Evolutionary conservation across 64 coral and sea anemone species (phyloP), one percentile per base, ranked within the genome.

Genomic region (Dendronephthya gigantea): DNA sequence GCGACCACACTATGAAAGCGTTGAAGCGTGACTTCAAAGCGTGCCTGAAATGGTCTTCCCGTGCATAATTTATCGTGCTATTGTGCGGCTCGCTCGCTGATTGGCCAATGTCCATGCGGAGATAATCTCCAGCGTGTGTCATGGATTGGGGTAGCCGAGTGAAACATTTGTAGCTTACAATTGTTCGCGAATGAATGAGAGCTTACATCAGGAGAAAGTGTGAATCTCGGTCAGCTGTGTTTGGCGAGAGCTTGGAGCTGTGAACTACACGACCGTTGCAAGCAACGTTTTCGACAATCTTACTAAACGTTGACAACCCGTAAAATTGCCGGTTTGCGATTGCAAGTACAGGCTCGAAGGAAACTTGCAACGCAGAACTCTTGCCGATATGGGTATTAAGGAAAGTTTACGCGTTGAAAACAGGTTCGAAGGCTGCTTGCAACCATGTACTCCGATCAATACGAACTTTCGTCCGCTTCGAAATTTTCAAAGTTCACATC

Each of bases 401-500:
- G 55, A 62, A 62, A 62, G 25, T 62, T 5, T 62, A 62, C 19
- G 19, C 19, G 19, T 62, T 12, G 55, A 62, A 5, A 62, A 62
- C 55, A 13, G 55, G 25, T 62, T 62, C 25, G 55, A 62, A 62
- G 55, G 7, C 25, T 19, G 1, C 55, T 5, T 62, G 55, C 55
- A 62, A 6, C 19, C 55, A 19, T 62, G 25, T 22, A 62, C 55
- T 0, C 55, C 25, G 8, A 15, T 62, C 17, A 19, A 62, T 62
- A 62, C 3, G 25, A 62, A 62, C 25, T 62, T 62, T 22, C 55
- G 55, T 7, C 19, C 55, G 16, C 25, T 62, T 7, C 55, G 55
- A 62, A 62, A 62, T 62, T 27, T 62, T n/a, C 55, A 62, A 22
- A 27, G 19, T 62, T n/a, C 19, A n/a, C 89, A 98, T 81, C 82